A percentile compares a stretch with the other conserved stretches of the same genome.
Conservation (phyloP, 2,113 vertebrate species). For the Clinocottus analis region DNA sequence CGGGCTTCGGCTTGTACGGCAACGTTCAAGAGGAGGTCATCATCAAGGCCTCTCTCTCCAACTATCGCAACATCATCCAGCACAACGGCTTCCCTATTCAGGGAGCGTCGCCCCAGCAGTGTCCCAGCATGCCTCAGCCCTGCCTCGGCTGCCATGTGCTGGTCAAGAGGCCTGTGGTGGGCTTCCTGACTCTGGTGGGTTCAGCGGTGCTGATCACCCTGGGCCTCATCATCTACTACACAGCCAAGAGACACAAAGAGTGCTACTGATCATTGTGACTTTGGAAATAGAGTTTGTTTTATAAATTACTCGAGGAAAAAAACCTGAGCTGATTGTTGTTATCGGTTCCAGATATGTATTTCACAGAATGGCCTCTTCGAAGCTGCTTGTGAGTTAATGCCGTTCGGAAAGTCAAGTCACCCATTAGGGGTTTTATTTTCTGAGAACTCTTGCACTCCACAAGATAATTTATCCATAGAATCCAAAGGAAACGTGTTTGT, state of each 20-base stretch:
- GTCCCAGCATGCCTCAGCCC: constrained; percentile 71
- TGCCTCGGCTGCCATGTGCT: constrained; percentile 83
- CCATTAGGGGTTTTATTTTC: neutral
- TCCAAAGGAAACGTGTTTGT: neutral
- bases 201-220: constrained; percentile 87
- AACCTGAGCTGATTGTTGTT: neutral
- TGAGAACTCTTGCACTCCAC: neutral
- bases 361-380: neutral
- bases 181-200: constrained; percentile 88
- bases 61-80: constrained; percentile 91
- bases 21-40: constrained; percentile 86
- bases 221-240: constrained; percentile 89
- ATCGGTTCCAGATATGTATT: neutral
- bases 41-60: constrained; percentile 88
- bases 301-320: constrained; percentile 1
- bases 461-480: neutral
- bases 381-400: neutral
- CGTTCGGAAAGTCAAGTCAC: neutral
- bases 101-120: constrained; percentile 72
- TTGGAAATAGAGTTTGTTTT: too few relatives aligned
- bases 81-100: constrained; percentile 88
- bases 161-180: constrained; percentile 86
- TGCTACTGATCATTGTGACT: constrained; percentile 31
- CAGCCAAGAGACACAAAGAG: constrained; percentile 85
- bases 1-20: constrained; percentile 90